A percentile compares a stretch with the other conserved stretches of the same genome.
phyloP scores from a whole-genome alignment of 2,797 vertebrate species.

The Craterocephalus amniculus region DNA sequence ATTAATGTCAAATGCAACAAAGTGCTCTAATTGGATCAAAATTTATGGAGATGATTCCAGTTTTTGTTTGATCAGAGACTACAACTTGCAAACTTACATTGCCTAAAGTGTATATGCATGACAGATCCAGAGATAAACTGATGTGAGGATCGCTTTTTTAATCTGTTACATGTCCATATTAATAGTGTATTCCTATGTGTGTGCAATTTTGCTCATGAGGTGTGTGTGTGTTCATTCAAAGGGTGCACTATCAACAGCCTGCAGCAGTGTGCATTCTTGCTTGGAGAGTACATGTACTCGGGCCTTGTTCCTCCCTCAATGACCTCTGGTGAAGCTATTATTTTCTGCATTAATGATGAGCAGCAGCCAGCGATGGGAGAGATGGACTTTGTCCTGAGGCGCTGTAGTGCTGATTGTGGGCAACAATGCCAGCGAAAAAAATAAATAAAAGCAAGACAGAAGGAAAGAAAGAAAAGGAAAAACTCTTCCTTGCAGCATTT shows the following conservation, averaged over 20 bases:
- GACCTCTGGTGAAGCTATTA: slow-evolving; percentile 86
- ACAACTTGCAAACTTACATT: slow-evolving; percentile 44
- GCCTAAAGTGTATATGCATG: slow-evolving; percentile 36
- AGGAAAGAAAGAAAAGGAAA: slow-evolving; percentile 42
- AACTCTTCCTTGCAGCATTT: slow-evolving; percentile 77
- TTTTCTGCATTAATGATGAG: slow-evolving; percentile 87
- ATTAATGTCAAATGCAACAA: slow-evolving; percentile 22
- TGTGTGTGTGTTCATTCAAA: slow-evolving; percentile 59
- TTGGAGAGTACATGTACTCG: slow-evolving; percentile 78
- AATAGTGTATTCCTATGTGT: slow-evolving; percentile 46
- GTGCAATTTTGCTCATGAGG: slow-evolving; percentile 62
- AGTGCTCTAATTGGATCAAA: slow-evolving; percentile 34
- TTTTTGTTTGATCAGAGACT: slow-evolving; percentile 26
- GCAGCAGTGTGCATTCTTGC: slow-evolving; percentile 76
- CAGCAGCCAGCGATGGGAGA: slow-evolving; percentile 83
- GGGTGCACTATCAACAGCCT: slow-evolving; percentile 73
- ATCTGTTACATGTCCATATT: slow-evolving; percentile 63
- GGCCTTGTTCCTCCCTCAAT: slow-evolving; percentile 78
- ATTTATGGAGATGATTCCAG: background rate
- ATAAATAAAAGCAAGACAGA: slow-evolving; percentile 14
- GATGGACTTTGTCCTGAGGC: slow-evolving; percentile 83
- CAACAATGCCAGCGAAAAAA: slow-evolving; percentile 69
- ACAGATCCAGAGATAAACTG: slow-evolving; percentile 47
- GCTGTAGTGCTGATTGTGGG: slow-evolving; percentile 77
- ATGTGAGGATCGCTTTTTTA: slow-evolving; percentile 41